Conservation (phyloP, 2,888 invertebrate species). For the Pycnomerus fuliginosus region DNA sequence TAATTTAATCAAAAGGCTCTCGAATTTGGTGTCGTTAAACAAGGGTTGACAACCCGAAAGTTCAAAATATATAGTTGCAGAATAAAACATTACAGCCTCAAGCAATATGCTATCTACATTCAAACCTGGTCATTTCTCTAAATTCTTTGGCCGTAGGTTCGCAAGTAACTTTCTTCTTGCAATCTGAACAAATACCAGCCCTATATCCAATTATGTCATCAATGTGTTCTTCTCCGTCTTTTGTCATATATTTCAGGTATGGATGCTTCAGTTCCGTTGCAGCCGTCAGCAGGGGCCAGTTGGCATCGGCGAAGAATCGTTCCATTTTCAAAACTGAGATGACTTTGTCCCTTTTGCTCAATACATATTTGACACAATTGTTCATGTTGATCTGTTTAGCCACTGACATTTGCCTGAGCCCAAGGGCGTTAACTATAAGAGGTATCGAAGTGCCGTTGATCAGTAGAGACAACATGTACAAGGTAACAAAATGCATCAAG, state of each 20-base stretch:
- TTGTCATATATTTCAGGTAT: not conserved
- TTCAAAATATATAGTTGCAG: no score
- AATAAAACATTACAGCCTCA: no score
- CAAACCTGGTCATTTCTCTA: slow-evolving; percentile 7
- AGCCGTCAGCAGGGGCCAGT: slow-evolving; percentile 54
- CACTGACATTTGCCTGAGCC: slow-evolving; percentile 55
- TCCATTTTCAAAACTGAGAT: slow-evolving; percentile 62
- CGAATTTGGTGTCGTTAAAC: no score
- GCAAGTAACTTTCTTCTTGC: slow-evolving; percentile 3
- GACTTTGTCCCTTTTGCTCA: slow-evolving; percentile 54
- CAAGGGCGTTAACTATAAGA: slow-evolving; percentile 56
- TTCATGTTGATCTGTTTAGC: slow-evolving; percentile 60
- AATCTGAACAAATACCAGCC: slow-evolving; percentile 6
- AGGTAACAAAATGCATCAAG: slow-evolving; percentile 55
- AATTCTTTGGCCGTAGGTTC: slow-evolving; percentile 9
- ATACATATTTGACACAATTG: slow-evolving; percentile 57
- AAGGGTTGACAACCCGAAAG: no score
- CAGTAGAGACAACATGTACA: slow-evolving; percentile 59
- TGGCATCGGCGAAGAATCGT: slow-evolving; percentile 55
- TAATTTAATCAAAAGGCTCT: no score
- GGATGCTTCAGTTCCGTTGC: not conserved
- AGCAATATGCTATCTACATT: no score
- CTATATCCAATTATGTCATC: slow-evolving; percentile 49
- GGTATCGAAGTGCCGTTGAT: slow-evolving; percentile 61
- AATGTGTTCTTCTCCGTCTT: slow-evolving; percentile 55